Conservation (phyloP, 2,888 invertebrate genomes). For the Buathra laborator region DNA sequence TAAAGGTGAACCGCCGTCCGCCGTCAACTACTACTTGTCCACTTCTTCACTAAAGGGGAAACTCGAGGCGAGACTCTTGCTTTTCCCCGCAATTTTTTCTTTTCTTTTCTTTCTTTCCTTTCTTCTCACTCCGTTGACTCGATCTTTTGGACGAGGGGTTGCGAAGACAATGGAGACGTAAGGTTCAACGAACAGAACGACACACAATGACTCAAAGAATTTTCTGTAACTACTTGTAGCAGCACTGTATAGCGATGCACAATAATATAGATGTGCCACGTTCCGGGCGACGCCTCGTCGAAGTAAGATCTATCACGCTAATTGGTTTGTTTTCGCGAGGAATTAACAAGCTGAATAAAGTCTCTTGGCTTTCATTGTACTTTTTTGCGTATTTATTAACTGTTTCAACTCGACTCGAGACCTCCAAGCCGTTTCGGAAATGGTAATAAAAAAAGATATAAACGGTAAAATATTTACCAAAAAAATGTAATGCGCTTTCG, state of each 20-base stretch:
- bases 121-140: slow-evolving; percentile 62
- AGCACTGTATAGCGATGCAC: slow-evolving; percentile 30
- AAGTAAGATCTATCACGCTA: slow-evolving; percentile 71
- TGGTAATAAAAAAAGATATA: too few species aligned
- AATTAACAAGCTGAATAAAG: slow-evolving; percentile 16
- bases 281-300: slow-evolving; percentile 58
- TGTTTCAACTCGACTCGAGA: not conserved
- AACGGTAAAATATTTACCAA: too few species aligned
- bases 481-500: too few species aligned
- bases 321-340: slow-evolving; percentile 71
- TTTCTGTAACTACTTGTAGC: slow-evolving; percentile 44
- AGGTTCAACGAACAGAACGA: slow-evolving; percentile 41
- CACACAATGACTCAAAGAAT: slow-evolving; percentile 67
- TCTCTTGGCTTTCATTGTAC: not conserved
- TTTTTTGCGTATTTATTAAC: not conserved
- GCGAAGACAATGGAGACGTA: slow-evolving; percentile 74
- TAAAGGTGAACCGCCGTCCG: not conserved
- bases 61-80: slow-evolving; percentile 31
- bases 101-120: slow-evolving; percentile 53
- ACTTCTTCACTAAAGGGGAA: slow-evolving; percentile 32
- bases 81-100: slow-evolving; percentile 31
- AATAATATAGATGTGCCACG: slow-evolving; percentile 42
- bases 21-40: not conserved
- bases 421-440: not conserved
- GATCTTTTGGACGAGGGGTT: slow-evolving; percentile 69